Evolutionary conservation across 2,888 invertebrate genomes (phyloP), one percentile per base, ranked within the genome.

Genomic region (Eupeodes luniger): DNA sequence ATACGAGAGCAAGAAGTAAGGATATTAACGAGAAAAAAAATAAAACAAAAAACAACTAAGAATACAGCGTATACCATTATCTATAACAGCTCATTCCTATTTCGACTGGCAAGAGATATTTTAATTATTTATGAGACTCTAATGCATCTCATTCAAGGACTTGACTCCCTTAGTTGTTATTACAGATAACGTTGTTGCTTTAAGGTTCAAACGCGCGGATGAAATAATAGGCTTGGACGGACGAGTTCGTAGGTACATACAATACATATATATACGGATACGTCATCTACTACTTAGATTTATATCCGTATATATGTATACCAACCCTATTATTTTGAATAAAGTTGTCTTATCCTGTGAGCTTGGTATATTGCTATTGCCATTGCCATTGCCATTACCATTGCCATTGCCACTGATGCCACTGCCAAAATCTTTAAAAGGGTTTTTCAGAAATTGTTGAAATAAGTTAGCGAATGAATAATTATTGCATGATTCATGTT

Each of bases 401-500:
- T 16, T 62, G 61, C 83, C 75, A 66, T 16, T 62, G 61, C 62
- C 57, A 47, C 19, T 36, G 40, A 40, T 40, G 53, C 19, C 57
- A 47, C 5, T 72, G 72, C 62, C 75, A 62, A 75, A 84, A 84
- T 72, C 84, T 76, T 87, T 87, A 76, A 83, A 87, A 87, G 80
- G 87, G 87, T 66, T 87, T 47, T 40, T 47, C 61, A 64, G 80
- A 87, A 79, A 83, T 87, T 87, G 80, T 84, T 84, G 77, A 87
- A 87, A 87, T 81, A 87, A 87, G 87, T 87, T 83, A 87, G 80
- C 87, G 84, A 87, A 84, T 87, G 87, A 87, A 87, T 87, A 87
- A 87, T 87, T 87, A 87, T 87, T 87, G 80, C 87, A 87, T 87
- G 84, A 87, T 87, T 87, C 87, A 87, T 87, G 87, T 77, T 81